Conservation (phyloP, 2,113 vertebrate genomes). For the Halcyon senegalensis region DNA sequence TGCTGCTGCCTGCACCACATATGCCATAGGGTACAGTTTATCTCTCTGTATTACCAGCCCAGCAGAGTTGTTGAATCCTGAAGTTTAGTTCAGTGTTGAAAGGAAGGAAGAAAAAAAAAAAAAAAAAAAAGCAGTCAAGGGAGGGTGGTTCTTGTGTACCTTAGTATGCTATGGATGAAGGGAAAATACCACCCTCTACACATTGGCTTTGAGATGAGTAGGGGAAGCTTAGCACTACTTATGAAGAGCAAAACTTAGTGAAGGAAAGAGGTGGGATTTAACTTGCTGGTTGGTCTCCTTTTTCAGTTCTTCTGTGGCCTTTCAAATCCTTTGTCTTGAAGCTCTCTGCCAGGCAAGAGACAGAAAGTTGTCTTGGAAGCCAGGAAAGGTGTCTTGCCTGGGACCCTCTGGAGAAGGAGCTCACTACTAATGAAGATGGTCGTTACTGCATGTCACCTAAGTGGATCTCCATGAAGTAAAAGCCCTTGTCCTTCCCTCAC, state of each 20-base stretch:
- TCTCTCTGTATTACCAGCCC: accelerated
- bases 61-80: neutral
- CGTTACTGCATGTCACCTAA: neutral
- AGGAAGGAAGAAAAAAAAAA: neutral
- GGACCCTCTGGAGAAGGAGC: neutral
- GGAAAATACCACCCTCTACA: neutral
- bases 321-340: neutral
- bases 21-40: neutral
- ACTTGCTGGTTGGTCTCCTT: neutral
- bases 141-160: neutral
- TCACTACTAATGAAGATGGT: neutral
- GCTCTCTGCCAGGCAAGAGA: neutral
- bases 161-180: neutral
- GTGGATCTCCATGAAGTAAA: neutral
- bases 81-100: neutral
- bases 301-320: neutral
- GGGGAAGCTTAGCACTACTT: neutral
- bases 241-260: neutral
- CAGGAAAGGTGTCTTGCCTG: neutral
- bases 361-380: neutral
- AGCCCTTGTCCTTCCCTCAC: neutral
- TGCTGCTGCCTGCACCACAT: neutral
- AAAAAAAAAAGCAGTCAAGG: neutral
- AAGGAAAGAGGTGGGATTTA: neutral
- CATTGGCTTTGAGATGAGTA: neutral